Evolutionary conservation across 2,888 invertebrate species (phyloP).

Genomic region (Pherbina coryleti): DNA sequence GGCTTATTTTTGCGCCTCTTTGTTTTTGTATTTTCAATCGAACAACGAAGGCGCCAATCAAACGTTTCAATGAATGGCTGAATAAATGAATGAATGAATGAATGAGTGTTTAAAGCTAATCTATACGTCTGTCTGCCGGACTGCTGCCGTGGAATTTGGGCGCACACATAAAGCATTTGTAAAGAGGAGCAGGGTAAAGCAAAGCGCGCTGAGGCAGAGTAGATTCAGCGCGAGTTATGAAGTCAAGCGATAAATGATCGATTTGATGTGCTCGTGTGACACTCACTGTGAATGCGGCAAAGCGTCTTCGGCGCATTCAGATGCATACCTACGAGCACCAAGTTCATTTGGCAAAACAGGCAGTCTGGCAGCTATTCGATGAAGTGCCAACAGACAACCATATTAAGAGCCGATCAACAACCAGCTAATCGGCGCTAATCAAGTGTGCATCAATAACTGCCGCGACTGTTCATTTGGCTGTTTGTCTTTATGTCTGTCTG

Average conservation of each 20-base stretch:
- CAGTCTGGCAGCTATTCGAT: neutral
- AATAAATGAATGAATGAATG: neutral
- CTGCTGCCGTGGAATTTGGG: neutral
- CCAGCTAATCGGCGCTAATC: conserved; percentile 13
- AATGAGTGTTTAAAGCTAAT: neutral
- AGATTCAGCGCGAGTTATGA: neutral
- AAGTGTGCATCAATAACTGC: conserved; percentile 8
- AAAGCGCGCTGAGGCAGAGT: too few relatives aligned
- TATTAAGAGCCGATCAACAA: neutral
- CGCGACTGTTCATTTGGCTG: neutral
- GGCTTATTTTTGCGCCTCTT: too few relatives aligned
- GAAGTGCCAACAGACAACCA: neutral
- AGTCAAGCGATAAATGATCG: conserved; percentile 28
- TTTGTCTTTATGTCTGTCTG: neutral
- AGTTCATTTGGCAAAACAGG: neutral
- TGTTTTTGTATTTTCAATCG: neutral
- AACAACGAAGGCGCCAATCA: neutral
- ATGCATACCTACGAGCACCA: neutral
- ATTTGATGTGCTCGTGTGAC: conserved; percentile 18
- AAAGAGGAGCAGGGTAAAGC: neutral
- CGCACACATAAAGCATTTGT: neutral
- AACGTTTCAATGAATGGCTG: conserved; percentile 3
- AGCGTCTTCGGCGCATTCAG: neutral
- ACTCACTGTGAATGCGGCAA: neutral
- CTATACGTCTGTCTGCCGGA: neutral